Evolutionary conservation across 2,888 invertebrate genomes (phyloP).

Genomic region (Aphidoletes aphidimyza): DNA sequence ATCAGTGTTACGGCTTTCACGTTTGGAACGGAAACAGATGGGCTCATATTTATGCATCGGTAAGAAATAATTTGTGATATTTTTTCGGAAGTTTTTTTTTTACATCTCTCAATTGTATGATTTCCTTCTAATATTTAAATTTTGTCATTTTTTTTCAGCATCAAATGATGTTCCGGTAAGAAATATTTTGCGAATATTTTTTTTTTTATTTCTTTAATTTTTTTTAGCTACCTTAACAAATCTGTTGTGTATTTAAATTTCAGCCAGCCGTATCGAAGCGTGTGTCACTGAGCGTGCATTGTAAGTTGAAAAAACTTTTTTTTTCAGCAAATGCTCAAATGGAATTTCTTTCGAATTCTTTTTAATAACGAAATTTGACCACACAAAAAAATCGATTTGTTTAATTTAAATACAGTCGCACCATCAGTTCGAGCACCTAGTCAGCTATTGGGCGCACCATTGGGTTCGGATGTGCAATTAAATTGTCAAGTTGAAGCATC

Average conservation of each 20-base stretch:
- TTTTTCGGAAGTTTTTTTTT: neutral
- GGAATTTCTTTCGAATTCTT: neutral
- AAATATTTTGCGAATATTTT: too few species aligned
- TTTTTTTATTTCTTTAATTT: too few species aligned
- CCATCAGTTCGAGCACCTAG: slow-evolving; percentile 90
- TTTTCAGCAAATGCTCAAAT: neutral
- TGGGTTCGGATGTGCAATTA: slow-evolving; percentile 85
- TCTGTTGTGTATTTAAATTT: too few species aligned
- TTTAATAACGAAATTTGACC: neutral
- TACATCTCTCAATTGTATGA: neutral
- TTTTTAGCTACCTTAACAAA: too few species aligned
- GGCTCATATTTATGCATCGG: slow-evolving; percentile 88
- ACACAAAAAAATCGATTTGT: too few species aligned
- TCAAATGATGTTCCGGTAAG: slow-evolving; percentile 83
- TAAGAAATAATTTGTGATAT: neutral
- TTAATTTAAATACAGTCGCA: slow-evolving; percentile 73
- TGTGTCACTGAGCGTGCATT: slow-evolving; percentile 87
- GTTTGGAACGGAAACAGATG: slow-evolving; percentile 89
- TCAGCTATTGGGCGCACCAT: slow-evolving; percentile 86
- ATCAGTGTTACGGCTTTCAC: slow-evolving; percentile 77
- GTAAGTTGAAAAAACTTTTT: slow-evolving; percentile 71
- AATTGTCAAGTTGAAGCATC: slow-evolving; percentile 91
- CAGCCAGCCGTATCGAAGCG: slow-evolving; percentile 86
- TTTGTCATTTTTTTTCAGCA: too few species aligned
- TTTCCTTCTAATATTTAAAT: slow-evolving; percentile 63